A percentile compares a stretch with the other conserved stretches of the same genome.
Conservation (phyloP, 2,113 vertebrate genomes). For the Alligator mississippiensis region DNA sequence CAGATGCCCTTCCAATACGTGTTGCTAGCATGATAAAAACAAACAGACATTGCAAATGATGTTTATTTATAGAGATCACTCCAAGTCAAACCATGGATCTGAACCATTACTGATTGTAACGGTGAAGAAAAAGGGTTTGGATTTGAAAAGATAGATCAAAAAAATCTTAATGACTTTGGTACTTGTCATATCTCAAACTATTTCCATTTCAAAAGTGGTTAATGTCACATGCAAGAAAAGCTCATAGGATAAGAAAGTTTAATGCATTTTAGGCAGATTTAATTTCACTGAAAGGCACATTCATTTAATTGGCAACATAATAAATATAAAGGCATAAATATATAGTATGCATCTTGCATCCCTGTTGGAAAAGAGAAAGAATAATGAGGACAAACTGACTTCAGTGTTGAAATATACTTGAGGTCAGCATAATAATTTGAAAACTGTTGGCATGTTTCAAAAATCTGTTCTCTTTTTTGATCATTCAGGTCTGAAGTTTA, state of each 20-base stretch:
- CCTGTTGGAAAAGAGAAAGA: not conserved
- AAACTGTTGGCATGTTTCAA: not conserved
- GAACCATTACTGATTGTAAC: not conserved
- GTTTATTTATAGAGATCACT: not conserved
- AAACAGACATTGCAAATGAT: not conserved
- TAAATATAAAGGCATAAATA: not conserved
- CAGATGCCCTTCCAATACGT: not conserved
- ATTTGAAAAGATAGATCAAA: not conserved
- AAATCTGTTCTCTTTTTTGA: not conserved
- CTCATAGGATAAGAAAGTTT: rapidly evolving
- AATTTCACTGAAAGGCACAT: not conserved
- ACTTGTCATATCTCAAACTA: not conserved
- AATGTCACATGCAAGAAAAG: rapidly evolving
- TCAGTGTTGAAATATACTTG: not conserved
- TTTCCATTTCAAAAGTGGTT: not conserved
- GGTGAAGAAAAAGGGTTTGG: not conserved
- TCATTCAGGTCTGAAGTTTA: not conserved
- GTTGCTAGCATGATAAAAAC: not conserved
- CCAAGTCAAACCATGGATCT: not conserved
- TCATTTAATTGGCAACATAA: not conserved
- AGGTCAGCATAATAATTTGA: not conserved
- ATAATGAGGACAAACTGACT: not conserved
- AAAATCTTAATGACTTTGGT: not conserved
- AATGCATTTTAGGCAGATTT: not conserved
- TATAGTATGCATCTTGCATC: not conserved